Evolutionary conservation across 2,888 invertebrate species (phyloP).

Genomic region (Anarsia innoxiella): DNA sequence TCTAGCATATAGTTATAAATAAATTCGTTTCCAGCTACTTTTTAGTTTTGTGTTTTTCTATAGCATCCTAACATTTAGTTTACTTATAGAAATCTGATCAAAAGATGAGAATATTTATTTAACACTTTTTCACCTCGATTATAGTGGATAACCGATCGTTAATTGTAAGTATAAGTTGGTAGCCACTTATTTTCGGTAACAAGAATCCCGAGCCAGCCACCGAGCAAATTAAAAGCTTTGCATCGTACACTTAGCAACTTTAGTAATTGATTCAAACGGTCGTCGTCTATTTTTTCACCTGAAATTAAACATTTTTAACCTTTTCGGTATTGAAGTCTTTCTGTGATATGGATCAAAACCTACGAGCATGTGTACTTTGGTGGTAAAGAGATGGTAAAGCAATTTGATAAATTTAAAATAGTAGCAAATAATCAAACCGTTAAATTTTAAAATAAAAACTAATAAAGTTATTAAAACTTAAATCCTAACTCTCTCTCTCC

Average conservation of each 20-base stretch:
- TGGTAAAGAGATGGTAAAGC: too few relatives aligned
- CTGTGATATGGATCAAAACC: too few relatives aligned
- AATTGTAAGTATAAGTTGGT: slow-evolving; percentile 66
- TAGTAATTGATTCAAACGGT: slow-evolving; percentile 51
- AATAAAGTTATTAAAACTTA: too few relatives aligned
- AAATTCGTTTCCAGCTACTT: slow-evolving; percentile 57
- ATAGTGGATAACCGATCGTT: slow-evolving; percentile 72
- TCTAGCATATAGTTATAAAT: slow-evolving; percentile 79
- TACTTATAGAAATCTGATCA: too few relatives aligned
- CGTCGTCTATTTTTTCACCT: slow-evolving; percentile 76
- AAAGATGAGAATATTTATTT: too few relatives aligned
- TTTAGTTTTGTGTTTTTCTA: slow-evolving; percentile 64
- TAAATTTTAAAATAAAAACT: too few relatives aligned
- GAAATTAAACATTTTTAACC: too few relatives aligned
- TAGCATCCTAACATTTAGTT: slow-evolving; percentile 72
- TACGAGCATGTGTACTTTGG: too few relatives aligned
- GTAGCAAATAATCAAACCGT: too few relatives aligned
- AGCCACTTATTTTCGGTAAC: slow-evolving; percentile 78
- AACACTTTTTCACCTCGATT: slow-evolving; percentile 55
- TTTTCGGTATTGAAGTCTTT: too few relatives aligned
- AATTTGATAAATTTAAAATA: too few relatives aligned
- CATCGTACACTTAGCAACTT: slow-evolving; percentile 41
- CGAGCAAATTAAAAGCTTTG: slow-evolving; percentile 77
- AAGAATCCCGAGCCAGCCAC: slow-evolving; percentile 81
- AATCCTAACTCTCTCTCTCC: too few relatives aligned